Base-by-base conservation (phyloP, 2,888 invertebrate genomes). In the Ectropis crepuscularia region DNA sequence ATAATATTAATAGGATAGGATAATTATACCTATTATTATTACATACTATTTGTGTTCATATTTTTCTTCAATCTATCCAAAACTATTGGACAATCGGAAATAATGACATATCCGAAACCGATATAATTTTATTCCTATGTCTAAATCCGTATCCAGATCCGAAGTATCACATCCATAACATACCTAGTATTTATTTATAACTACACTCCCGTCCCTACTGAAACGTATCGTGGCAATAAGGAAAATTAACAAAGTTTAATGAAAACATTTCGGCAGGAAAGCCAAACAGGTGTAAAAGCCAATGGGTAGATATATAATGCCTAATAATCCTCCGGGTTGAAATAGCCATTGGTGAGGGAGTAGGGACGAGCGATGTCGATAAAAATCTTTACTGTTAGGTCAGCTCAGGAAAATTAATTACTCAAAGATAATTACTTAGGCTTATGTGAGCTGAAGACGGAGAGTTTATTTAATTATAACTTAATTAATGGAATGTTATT, bases 171-270 rank as follows among this genome's bases (percentile, higher is more conserved):
- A n/a, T n/a, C n/a, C n/a, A n/a, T n/a, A n/a, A 28, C 16, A 28
- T 2, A 1, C 16, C 16, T 4, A 28, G 16, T 28, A 28, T 28
- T 28, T 28, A 4, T 28, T 28, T 2, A 28, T n/a, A n/a, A n/a
- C n/a, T n/a, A n/a, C n/a, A n/a, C n/a, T n/a, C 2, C 16, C 16
- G 16, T 50, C 6, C 5, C 51, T 42, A 42, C 50, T 45, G 16
- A 36, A 57, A 39, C 28, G 53, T 45, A 42, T n/a, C 55, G 46
- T 46, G 37, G 48, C 50, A 41, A 16, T 9, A 53, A 75, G 74
- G 78, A 74, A 83, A 87, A 88, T 89, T 88, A 88, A 85, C 82
- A 82, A 88, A 89, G 87, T 89, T 88, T 85, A 88, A 89, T 88
- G 85, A 86, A 88, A 88, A 86, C 85, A 86, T 84, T 82, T 77